A percentile compares a stretch with the other conserved stretches of the same genome.
Evolutionary conservation across 2,888 invertebrate genomes (phyloP).

Genomic region (Rotaria macrura): DNA sequence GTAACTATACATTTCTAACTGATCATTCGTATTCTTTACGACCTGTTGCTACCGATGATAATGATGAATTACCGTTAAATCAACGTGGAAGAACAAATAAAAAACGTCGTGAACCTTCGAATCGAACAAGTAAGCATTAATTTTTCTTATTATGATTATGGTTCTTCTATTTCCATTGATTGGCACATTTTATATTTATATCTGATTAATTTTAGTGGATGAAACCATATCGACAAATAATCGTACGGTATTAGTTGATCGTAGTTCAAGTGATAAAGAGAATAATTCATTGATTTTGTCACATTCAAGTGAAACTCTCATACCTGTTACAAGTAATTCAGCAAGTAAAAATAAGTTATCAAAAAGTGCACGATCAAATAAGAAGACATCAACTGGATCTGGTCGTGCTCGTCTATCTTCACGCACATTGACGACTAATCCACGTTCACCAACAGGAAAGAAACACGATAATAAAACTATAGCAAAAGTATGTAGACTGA

Average conservation of each 20-base stretch:
- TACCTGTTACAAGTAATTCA: background rate
- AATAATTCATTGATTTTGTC: background rate
- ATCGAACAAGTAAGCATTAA: background rate
- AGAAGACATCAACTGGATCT: background rate
- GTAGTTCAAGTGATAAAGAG: conserved; percentile 21
- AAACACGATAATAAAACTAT: background rate
- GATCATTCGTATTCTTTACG: conserved; percentile 21
- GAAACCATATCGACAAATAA: background rate
- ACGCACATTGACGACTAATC: background rate
- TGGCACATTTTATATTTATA: background rate
- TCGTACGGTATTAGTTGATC: background rate
- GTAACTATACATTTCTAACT: background rate
- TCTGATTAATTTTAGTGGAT: background rate
- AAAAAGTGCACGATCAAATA: background rate
- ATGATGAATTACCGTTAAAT: background rate
- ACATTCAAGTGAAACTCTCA: background rate
- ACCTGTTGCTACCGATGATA: background rate
- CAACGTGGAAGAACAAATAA: background rate
- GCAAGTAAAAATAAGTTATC: background rate
- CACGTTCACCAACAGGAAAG: background rate
- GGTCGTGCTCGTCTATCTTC: background rate
- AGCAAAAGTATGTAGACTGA: background rate
- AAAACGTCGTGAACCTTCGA: background rate
- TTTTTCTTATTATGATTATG: background rate
- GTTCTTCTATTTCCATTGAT: background rate